A percentile compares a stretch with the other conserved stretches of the same genome.
Conservation (phyloP, 2,113 vertebrate species). For the Tetrao urogallus region DNA sequence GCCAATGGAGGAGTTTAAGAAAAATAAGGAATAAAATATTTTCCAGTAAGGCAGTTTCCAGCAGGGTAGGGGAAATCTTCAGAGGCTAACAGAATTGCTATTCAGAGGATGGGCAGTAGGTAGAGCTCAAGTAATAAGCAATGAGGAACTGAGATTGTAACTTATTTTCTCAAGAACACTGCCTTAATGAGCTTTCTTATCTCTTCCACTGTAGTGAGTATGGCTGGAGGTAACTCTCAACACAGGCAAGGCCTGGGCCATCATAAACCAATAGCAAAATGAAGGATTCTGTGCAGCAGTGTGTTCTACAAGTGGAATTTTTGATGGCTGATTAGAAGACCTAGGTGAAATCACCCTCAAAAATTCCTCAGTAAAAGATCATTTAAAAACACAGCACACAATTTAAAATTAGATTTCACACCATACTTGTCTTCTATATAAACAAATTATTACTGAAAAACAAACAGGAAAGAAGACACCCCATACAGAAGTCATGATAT, state of each 20-base stretch:
- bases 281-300: background rate
- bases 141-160: background rate
- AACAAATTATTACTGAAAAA: background rate
- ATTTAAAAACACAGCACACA: background rate
- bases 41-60: background rate
- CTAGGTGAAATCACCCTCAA: background rate
- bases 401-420: background rate
- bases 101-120: constrained; percentile 45
- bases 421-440: background rate
- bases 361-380: background rate
- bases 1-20: background rate
- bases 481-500: background rate
- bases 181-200: background rate
- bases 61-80: background rate
- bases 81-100: background rate
- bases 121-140: constrained; percentile 45
- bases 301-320: background rate
- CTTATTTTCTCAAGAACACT: background rate
- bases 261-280: background rate
- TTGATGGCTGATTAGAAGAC: background rate
- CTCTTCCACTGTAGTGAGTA: background rate
- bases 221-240: background rate
- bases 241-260: background rate
- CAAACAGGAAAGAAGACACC: background rate
- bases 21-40: background rate